phyloP scores from a whole-genome alignment of 2,888 invertebrate genomes.

The Digitonthophagus gazella region DNA sequence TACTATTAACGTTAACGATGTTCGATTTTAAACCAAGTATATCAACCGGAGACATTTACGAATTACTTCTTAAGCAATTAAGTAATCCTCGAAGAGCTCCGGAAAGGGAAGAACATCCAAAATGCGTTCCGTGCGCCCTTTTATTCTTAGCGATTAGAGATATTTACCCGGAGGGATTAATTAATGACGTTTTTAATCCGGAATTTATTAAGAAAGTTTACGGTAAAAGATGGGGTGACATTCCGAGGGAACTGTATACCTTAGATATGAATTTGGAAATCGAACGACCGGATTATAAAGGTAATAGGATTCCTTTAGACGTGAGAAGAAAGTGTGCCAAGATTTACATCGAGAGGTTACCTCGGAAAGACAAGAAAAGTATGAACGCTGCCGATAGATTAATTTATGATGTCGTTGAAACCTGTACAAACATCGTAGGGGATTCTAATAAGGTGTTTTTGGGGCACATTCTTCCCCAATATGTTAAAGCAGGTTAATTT shows the following conservation, averaged over 20 bases:
- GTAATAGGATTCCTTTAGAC: slow-evolving; percentile 56
- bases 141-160: slow-evolving; percentile 60
- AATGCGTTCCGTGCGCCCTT: slow-evolving; percentile 60
- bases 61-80: slow-evolving; percentile 52
- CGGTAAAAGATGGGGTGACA: slow-evolving; percentile 47
- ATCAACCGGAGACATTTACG: slow-evolving; percentile 51
- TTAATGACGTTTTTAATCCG: slow-evolving; percentile 57
- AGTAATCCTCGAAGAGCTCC: slow-evolving; percentile 53
- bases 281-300: slow-evolving; percentile 59
- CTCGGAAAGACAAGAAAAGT: slow-evolving; percentile 53
- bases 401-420: slow-evolving; percentile 58
- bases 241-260: slow-evolving; percentile 59
- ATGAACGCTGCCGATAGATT: slow-evolving; percentile 59
- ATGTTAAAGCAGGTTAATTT: slow-evolving; percentile 58
- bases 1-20: slow-evolving; percentile 61
- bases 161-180: slow-evolving; percentile 60
- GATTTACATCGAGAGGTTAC: slow-evolving; percentile 60
- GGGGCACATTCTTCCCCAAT: slow-evolving; percentile 68
- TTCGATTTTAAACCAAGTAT: slow-evolving; percentile 60
- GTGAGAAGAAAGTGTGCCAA: slow-evolving; percentile 57
- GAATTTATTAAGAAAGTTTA: slow-evolving; percentile 59
- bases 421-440: slow-evolving; percentile 53
- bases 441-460: slow-evolving; percentile 52
- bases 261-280: slow-evolving; percentile 63
- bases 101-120: slow-evolving; percentile 61